A percentile compares a stretch with the other conserved stretches of the same genome.
phyloP scores from a whole-genome alignment of 1,140 invertebrate genomes.

The Chymomyza costata region DNA sequence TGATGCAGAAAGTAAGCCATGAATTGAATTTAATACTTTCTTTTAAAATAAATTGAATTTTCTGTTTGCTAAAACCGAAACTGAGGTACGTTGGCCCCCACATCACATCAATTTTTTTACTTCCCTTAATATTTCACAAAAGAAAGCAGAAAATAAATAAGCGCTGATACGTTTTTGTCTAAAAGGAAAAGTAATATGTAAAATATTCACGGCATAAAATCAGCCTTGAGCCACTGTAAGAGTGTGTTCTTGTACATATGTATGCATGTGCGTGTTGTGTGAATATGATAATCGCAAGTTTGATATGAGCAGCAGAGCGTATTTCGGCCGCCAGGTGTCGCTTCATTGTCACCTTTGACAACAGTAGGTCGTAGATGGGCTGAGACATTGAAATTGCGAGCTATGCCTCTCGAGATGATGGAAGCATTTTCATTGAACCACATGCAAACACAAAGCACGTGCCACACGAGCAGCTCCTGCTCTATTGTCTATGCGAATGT shows the following conservation, averaged over 20 bases:
- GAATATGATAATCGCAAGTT: constrained; percentile 50
- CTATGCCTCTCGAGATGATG: constrained; percentile 20
- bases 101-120: not conserved
- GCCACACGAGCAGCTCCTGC: constrained; percentile 26
- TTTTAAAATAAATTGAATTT: no score
- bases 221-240: no score
- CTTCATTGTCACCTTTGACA: no score
- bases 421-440: constrained; percentile 26
- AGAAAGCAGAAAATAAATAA: no score
- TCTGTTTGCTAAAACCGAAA: no score
- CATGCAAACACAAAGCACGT: constrained; percentile 20
- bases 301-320: constrained; percentile 25
- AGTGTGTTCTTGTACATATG: not conserved
- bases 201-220: no score
- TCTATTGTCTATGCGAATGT: constrained; percentile 37
- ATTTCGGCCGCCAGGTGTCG: no score
- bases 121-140: not conserved
- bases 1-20: no score
- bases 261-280: constrained; percentile 12
- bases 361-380: constrained; percentile 4
- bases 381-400: constrained; percentile 26
- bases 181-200: no score
- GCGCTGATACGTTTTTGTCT: no score
- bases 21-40: no score
- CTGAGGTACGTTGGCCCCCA: no score